Evolutionary conservation across 2,888 invertebrate genomes (phyloP), one percentile per base, ranked within the genome.

Genomic region (Noctua janthina): DNA sequence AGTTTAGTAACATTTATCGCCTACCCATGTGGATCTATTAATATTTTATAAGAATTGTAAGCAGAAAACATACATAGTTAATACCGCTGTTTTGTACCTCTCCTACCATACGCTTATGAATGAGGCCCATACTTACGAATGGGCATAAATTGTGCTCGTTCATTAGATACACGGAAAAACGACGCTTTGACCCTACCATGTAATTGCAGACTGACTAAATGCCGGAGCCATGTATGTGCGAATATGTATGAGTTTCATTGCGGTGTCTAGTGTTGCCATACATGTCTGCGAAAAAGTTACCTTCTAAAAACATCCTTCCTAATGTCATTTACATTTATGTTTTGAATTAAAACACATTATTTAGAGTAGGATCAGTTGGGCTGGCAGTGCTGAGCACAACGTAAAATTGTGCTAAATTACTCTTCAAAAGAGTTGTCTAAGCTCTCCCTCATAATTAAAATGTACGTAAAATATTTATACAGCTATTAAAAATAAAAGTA

Each of bases 81-180:
- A 73, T 67, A 59, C 39, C 83, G 66, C 83, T 70, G 66, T 39
- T 35, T 49, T 35, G 46, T 74, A n/a, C 59, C 29, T 62, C 67
- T 70, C 73, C 49, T 35, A 62, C 62, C 75, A 85, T n/a, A 79
- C 67, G 73, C 75, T 67, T 70, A 70, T 77, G 74, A 81, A 69
- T 76, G 76, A 74, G 82, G 85, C 76, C 80, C 87, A 90, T 86
- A 85, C 89, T 87, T 91, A 91, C 92, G 91, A 93, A 94, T 92
- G 93, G 90, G 90, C 93, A 94, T 93, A 94, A 93, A 94, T 94
- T 93, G 93, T 92, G 91, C 89, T 78, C 89, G 90, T 94, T 94
- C 94, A 93, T 94, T 94, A 94, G 92, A 90, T 90, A 90, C 90
- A 90, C 87, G 90, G 90, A 91, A 93, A 94, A 94, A 93, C 93